A percentile compares a stretch with the other conserved stretches of the same genome.
phyloP scores from a whole-genome alignment of 2,888 invertebrate species.

The Phasia obesa region DNA sequence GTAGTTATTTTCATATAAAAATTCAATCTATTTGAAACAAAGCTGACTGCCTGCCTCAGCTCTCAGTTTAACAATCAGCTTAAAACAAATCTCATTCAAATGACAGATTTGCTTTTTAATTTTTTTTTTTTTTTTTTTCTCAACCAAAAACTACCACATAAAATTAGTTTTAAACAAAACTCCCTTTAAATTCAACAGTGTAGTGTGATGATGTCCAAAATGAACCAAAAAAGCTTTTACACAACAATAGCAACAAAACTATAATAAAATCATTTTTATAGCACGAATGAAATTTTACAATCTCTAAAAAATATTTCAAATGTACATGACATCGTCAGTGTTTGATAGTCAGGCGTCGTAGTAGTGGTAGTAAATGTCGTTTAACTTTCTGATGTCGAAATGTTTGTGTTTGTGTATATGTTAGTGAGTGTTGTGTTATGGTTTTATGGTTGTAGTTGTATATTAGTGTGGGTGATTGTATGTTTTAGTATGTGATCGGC shows the following conservation, averaged over 20 bases:
- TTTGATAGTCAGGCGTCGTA: constrained; percentile 58
- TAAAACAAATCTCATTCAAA: constrained; percentile 28
- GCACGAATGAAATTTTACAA: constrained; percentile 62
- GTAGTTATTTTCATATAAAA: neutral
- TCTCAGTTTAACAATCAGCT: constrained; percentile 20
- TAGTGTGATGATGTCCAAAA: neutral
- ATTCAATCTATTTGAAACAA: neutral
- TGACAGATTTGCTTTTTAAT: neutral
- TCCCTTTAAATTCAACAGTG: constrained; percentile 1
- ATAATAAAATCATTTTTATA: constrained; percentile 56
- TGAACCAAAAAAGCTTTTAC: neutral
- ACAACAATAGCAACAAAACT: neutral
- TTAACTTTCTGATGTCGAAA: constrained; percentile 34
- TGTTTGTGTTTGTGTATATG: too few species aligned
- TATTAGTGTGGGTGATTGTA: neutral
- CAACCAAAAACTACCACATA: neutral
- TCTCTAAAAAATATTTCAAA: constrained; percentile 64
- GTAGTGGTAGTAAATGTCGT: constrained; percentile 57
- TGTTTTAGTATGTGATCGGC: constrained; percentile 9
- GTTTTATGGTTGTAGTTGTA: constrained; percentile 27
- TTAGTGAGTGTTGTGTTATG: constrained; percentile 2
- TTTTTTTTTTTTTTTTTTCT: neutral
- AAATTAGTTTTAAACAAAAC: constrained; percentile 29
- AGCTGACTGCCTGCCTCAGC: neutral
- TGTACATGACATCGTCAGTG: constrained; percentile 62